phyloP scores from a whole-genome alignment of 2,888 invertebrate species.

The Periphyllus acericola region DNA sequence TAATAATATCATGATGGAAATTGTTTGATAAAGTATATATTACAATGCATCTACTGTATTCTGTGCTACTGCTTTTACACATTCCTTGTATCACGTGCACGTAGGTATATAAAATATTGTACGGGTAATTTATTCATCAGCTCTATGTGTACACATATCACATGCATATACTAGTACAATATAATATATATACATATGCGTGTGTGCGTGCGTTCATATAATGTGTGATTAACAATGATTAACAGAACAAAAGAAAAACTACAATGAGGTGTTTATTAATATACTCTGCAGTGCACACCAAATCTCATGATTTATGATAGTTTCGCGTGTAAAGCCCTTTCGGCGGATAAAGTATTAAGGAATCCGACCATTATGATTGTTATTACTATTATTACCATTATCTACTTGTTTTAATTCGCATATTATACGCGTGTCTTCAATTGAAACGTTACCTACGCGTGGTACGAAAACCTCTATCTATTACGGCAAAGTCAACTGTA shows the following conservation, averaged over 20 bases:
- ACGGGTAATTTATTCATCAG: too few relatives aligned
- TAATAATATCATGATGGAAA: too few relatives aligned
- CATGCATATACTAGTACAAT: background rate
- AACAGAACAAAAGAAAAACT: conserved; percentile 51
- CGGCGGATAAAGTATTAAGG: conserved; percentile 19
- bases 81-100: too few relatives aligned
- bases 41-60: too few relatives aligned
- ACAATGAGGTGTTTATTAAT: conserved; percentile 59
- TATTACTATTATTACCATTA: background rate
- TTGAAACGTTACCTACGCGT: background rate
- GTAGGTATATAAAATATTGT: too few relatives aligned
- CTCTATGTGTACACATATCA: too few relatives aligned
- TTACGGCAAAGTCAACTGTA: background rate
- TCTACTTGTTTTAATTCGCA: conserved; percentile 21
- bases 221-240: conserved; percentile 31
- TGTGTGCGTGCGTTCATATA: background rate
- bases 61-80: too few relatives aligned
- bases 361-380: conserved; percentile 14
- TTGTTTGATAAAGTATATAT: too few relatives aligned
- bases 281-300: background rate
- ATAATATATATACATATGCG: background rate
- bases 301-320: conserved; percentile 35
- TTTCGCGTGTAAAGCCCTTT: conserved; percentile 26
- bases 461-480: background rate
- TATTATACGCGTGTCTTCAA: background rate